Conservation (phyloP, 2,888 invertebrate genomes). For the Tetramorium bicarinatum region DNA sequence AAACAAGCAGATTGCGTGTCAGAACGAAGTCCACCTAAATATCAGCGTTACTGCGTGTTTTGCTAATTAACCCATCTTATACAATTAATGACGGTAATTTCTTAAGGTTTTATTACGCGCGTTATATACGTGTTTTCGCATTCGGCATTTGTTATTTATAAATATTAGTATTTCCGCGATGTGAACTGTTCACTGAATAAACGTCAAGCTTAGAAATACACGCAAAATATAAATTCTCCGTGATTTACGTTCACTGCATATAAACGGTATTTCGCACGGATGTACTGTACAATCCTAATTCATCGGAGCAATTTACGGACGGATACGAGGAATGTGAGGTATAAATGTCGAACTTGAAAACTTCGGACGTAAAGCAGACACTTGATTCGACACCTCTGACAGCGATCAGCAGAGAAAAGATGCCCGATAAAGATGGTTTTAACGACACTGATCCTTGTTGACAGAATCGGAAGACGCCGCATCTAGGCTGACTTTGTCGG, state of each 20-base stretch:
- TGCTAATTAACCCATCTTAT: not conserved
- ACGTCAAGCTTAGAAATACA: not conserved
- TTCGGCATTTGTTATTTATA: not conserved
- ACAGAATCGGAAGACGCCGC: slow-evolving; percentile 54
- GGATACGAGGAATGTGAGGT: not conserved
- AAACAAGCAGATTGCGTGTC: slow-evolving; percentile 45
- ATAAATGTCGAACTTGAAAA: slow-evolving; percentile 24
- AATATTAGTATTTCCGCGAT: not conserved
- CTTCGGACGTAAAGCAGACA: not conserved
- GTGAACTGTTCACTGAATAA: slow-evolving; percentile 21
- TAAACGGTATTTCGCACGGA: not conserved
- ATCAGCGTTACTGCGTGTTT: not conserved
- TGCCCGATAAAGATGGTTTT: slow-evolving; percentile 14
- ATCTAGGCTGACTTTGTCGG: slow-evolving; percentile 54
- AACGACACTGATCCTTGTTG: slow-evolving; percentile 35
- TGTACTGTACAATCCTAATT: slow-evolving; percentile 12
- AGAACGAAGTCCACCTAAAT: not conserved
- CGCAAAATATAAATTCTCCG: slow-evolving; percentile 7
- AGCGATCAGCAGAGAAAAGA: not conserved
- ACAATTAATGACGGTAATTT: slow-evolving; percentile 8
- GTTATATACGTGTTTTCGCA: not conserved
- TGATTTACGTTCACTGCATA: not conserved
- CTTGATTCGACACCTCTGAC: slow-evolving; percentile 12
- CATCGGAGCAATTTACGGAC: slow-evolving; percentile 26
- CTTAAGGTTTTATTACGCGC: not conserved